phyloP scores from a whole-genome alignment of 2,113 vertebrate genomes.

The Gymnarchus niloticus region DNA sequence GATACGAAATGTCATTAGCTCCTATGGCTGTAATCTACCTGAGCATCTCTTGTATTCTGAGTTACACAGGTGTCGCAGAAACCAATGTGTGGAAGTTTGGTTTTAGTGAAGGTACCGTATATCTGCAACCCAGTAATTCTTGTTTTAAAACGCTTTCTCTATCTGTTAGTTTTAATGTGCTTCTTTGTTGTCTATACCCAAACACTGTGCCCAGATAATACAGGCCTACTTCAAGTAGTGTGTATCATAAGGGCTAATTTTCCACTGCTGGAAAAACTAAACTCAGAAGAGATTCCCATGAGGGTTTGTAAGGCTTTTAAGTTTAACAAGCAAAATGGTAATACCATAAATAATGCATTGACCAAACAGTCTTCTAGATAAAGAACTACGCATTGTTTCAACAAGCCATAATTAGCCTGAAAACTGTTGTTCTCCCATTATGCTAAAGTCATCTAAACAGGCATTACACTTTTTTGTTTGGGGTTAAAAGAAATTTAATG shows the following conservation, averaged over 20 bases:
- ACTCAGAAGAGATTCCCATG: neutral
- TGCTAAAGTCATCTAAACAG: neutral
- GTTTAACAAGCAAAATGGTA: conserved; percentile 24
- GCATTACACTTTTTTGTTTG: neutral
- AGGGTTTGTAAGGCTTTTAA: conserved; percentile 14
- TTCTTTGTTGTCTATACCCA: neutral
- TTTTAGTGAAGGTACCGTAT: neutral
- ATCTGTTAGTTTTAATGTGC: neutral
- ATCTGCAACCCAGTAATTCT: neutral
- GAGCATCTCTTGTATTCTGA: neutral
- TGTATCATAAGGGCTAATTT: neutral
- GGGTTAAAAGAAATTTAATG: too few relatives aligned
- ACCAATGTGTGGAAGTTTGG: too few relatives aligned
- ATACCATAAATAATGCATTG: conserved; percentile 21
- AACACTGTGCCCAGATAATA: neutral
- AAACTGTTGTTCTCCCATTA: neutral
- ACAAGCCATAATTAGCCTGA: conserved; percentile 14
- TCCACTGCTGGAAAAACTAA: conserved; percentile 2
- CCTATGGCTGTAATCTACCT: neutral
- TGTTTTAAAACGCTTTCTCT: neutral
- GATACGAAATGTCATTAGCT: neutral
- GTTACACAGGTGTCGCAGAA: too few relatives aligned
- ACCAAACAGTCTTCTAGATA: conserved; percentile 6
- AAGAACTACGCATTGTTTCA: neutral
- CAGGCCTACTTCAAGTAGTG: neutral